Conservation (phyloP, 2,888 invertebrate genomes). For the Argynnis bischoffii region DNA sequence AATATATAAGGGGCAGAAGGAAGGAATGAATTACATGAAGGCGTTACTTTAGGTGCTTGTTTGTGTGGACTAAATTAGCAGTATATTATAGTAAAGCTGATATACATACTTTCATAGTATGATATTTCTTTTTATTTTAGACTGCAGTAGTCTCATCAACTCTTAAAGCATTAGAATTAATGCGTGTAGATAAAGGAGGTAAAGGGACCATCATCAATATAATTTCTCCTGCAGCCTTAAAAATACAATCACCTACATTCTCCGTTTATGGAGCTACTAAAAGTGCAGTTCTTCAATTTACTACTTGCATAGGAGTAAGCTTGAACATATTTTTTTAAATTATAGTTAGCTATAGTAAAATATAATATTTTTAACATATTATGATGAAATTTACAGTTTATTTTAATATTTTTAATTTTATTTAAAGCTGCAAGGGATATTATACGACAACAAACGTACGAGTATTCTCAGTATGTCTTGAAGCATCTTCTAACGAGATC, state of each 20-base stretch:
- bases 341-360: too few species aligned
- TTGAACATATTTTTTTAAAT: not conserved
- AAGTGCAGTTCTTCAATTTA: constrained; percentile 66
- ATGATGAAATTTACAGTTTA: too few species aligned
- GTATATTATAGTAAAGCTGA: not conserved
- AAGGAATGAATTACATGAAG: too few species aligned
- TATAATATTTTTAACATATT: too few species aligned
- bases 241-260: constrained; percentile 37
- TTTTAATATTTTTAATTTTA: not conserved
- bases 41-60: too few species aligned
- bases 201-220: constrained; percentile 61
- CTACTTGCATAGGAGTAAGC: constrained; percentile 63
- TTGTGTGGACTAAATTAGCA: not conserved
- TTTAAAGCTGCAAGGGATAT: constrained; percentile 50
- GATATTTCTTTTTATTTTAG: constrained; percentile 48
- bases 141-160: constrained; percentile 62
- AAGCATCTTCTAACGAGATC: constrained; percentile 61
- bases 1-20: too few species aligned
- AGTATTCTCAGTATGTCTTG: constrained; percentile 64
- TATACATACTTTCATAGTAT: constrained; percentile 2
- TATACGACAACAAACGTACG: constrained; percentile 57
- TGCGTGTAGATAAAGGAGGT: constrained; percentile 59
- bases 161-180: constrained; percentile 55
- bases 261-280: constrained; percentile 67
- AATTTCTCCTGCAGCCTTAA: constrained; percentile 60